Evolutionary conservation across 2,797 vertebrate genomes (phyloP), one percentile per base, ranked within the genome.

Genomic region (Phylloscopus collybita): DNA sequence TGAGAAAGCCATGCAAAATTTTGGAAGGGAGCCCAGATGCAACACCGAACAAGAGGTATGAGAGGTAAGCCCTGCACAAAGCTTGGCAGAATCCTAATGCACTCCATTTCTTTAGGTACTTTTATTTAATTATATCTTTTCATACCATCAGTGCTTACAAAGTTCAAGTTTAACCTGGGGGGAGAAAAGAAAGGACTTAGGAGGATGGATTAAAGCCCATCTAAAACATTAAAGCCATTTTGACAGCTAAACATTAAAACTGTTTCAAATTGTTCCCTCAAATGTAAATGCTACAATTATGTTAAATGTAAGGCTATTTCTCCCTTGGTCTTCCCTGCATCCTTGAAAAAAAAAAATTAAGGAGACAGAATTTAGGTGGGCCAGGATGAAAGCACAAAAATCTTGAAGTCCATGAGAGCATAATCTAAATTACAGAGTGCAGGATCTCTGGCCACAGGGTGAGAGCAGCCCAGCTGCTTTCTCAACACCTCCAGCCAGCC

Each of bases 121-220:
- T 81, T 79, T 88, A 84, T 79, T 92, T 92, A 90, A 95, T 92
- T 90, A 36, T 64, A 92, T 76, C 76, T 86, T 90, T 90, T 70
- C 26, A 23, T 17, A 86, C 44, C 64, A 86, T 82, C 64, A 44
- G 49, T 50, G 56, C 54, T 80, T 36, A 75, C 3, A 6, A 82
- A 85, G 49, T 82, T 94, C 64, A 80, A 29, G 60, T 80, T 93
- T 85, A 88, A 85, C 60, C 67, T 0, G 0, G 9, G 16, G 64
- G 22, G 1, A 59, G 1, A 62, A 42, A 44, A 49, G 25, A n/a
- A 42, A 32, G 75, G 42, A 80, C 44, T 71, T 21, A 18, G 32
- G 26, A 65, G 36, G 11, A 75, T 34, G 66, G 54, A 86, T 73
- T 80, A 92, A 95, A 75, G 36, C 53, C 61, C 53, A 45, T 73